These are phyloP conservation scores for Actinostola sp. DNA, from an alignment of 92 coral and sea anemone genomes.

Conservation along the genomic window DNA sequence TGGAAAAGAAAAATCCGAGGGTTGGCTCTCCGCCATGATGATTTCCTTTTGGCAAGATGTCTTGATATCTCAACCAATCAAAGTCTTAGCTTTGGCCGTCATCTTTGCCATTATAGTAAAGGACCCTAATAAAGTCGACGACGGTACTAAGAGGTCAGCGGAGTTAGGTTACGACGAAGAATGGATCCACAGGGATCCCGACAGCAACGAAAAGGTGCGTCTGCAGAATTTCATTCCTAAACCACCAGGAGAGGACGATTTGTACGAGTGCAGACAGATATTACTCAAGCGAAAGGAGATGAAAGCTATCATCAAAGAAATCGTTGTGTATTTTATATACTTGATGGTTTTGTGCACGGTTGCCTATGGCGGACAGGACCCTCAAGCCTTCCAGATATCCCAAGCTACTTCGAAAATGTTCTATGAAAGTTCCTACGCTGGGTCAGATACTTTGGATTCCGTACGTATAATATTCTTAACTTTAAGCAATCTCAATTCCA, in stretches of 20 bases:
- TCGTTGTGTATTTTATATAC: conserved; percentile 57
- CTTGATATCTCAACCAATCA: conserved; percentile 82
- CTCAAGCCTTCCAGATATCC: conserved; percentile 46
- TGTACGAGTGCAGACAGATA: conserved; percentile 60
- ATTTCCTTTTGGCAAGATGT: conserved; percentile 92
- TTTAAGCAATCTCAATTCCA: background rate
- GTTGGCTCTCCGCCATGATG: conserved; percentile 85
- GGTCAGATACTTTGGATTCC: conserved; percentile 26
- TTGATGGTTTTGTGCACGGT: conserved; percentile 67
- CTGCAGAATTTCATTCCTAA: conserved; percentile 45
- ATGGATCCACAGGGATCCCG: conserved; percentile 54
- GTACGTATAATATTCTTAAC: background rate
- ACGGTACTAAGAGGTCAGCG: conserved; percentile 31
- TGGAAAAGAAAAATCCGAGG: conserved; percentile 80
- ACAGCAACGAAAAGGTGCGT: conserved; percentile 12
- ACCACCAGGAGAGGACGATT: conserved; percentile 71
- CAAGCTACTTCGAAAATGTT: conserved; percentile 28
- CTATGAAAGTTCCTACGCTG: conserved; percentile 47
- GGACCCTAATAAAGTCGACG: conserved; percentile 77
- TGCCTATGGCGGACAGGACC: conserved; percentile 75
- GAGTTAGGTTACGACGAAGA: conserved; percentile 61
- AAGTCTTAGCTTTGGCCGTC: conserved; percentile 72
- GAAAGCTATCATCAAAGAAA: conserved; percentile 73
- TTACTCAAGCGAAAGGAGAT: conserved; percentile 73
- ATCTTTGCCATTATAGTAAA: conserved; percentile 84